phyloP scores from a whole-genome alignment of 2,113 vertebrate species.

The Erpornis zantholeuca region DNA sequence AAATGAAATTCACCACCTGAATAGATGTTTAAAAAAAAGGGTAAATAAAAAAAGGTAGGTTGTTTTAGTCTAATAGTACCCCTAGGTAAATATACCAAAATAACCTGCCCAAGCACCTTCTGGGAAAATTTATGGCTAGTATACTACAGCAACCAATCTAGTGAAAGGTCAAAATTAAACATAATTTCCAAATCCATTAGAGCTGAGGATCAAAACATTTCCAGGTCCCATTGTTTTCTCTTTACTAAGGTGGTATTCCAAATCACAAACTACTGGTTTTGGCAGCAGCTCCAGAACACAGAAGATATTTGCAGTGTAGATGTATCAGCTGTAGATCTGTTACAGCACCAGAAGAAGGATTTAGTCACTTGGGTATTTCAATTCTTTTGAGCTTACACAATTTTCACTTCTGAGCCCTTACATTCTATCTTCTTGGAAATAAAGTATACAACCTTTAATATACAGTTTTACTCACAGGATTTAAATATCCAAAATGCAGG shows the following conservation, averaged over 20 bases:
- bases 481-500: not conserved
- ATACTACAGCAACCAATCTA: not conserved
- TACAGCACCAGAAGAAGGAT: not conserved
- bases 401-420: not conserved
- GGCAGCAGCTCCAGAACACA: not conserved
- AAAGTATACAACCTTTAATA: not conserved
- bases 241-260: not conserved
- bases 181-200: not conserved
- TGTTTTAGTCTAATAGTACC: not conserved
- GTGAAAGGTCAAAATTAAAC: not conserved
- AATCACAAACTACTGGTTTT: not conserved
- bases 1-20: not conserved
- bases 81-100: not conserved
- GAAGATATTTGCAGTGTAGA: not conserved
- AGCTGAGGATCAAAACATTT: not conserved
- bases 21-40: not conserved
- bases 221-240: not conserved
- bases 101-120: not conserved
- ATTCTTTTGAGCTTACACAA: not conserved
- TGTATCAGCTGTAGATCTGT: not conserved
- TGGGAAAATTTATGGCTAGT: not conserved
- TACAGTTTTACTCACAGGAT: not conserved
- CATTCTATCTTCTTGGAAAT: not conserved
- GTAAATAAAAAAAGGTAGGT: not conserved
- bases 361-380: not conserved